A percentile compares a stretch with the other conserved stretches of the same genome.
Evolutionary conservation across 2,113 vertebrate genomes (phyloP).

Genomic region (Fregetta grallaria): DNA sequence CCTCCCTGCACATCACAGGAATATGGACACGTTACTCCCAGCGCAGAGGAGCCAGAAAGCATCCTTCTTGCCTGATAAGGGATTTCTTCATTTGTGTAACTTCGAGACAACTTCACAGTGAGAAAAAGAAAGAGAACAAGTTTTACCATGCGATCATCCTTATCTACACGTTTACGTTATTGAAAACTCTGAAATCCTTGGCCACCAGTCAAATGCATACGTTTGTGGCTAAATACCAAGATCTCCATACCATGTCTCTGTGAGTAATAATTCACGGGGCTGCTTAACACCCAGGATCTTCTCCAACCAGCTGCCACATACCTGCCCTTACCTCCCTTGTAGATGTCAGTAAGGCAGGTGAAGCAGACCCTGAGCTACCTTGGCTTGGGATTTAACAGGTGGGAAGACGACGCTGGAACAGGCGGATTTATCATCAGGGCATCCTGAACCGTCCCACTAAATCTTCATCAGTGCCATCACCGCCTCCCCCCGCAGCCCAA

Average conservation of each 20-base stretch:
- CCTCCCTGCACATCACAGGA: background rate
- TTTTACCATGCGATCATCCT: background rate
- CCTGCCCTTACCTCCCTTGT: background rate
- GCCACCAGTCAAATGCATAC: background rate
- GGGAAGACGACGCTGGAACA: background rate
- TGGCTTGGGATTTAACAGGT: background rate
- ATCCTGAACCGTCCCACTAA: background rate
- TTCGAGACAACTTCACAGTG: background rate
- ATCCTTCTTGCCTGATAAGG: background rate
- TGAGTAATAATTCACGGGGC: background rate
- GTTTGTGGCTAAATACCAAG: background rate
- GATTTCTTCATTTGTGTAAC: background rate
- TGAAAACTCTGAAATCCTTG: background rate
- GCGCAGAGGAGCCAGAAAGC: background rate
- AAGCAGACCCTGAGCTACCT: background rate
- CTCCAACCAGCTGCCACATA: background rate
- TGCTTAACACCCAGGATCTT: background rate
- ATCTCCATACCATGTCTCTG: background rate
- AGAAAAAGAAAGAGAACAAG: background rate
- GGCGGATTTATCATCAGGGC: background rate
- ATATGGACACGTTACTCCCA: fast-evolving
- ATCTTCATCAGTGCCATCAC: background rate
- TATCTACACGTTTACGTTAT: background rate
- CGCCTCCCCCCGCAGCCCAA: background rate
- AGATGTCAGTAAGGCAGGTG: background rate